phyloP scores from a whole-genome alignment of 2,797 vertebrate genomes.

The Pitangus sulphuratus region DNA sequence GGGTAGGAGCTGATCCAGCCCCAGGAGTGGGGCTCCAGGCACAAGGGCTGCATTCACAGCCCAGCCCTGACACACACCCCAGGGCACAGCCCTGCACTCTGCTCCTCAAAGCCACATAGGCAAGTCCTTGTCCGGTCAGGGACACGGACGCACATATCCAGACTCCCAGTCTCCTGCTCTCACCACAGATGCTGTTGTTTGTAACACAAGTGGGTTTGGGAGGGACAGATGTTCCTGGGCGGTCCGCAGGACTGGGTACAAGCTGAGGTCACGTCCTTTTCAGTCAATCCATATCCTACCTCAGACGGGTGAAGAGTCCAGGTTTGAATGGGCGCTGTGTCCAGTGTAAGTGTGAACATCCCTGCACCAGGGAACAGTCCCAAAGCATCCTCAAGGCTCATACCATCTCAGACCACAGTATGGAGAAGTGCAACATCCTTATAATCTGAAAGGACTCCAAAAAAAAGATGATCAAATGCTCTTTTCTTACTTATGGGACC shows the following conservation, averaged over 20 bases:
- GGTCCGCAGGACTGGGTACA: background rate
- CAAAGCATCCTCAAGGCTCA: background rate
- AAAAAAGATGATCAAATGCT: background rate
- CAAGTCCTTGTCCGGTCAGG: slow-evolving; percentile 3
- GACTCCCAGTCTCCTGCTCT: slow-evolving; percentile 32
- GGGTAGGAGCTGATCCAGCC: background rate
- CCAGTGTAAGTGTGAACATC: background rate
- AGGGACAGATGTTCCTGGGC: background rate
- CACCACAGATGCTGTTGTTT: slow-evolving; percentile 4
- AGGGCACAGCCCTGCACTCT: background rate
- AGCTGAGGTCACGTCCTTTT: background rate
- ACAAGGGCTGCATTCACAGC: background rate
- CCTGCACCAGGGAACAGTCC: background rate
- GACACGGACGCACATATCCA: accelerated
- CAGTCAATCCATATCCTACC: background rate
- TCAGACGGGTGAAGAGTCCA: background rate
- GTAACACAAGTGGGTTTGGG: background rate
- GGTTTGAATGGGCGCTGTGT: accelerated
- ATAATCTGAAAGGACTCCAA: background rate
- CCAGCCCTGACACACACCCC: background rate
- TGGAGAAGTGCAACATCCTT: background rate
- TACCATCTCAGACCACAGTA: background rate
- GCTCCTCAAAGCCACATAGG: background rate
- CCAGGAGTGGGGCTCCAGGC: background rate
- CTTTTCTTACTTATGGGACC: background rate